A percentile compares a stretch with the other conserved stretches of the same genome.
phyloP scores from a whole-genome alignment of 2,888 invertebrate genomes.

The Therioaphis trifolii region DNA sequence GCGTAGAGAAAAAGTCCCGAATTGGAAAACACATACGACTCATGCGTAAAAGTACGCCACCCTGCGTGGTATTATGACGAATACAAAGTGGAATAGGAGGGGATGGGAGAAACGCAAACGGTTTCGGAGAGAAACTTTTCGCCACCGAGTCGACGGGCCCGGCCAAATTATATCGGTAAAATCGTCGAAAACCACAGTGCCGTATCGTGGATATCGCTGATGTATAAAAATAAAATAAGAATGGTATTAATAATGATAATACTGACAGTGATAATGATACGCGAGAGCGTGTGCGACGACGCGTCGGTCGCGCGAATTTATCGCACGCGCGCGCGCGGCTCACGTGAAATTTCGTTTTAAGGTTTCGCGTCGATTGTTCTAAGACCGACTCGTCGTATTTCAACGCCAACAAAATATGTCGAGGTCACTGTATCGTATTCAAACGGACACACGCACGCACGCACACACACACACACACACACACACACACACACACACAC shows the following conservation, averaged over 20 bases:
- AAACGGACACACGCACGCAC: neutral
- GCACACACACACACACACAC: neutral
- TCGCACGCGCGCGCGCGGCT: constrained; percentile 22
- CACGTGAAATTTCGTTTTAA: constrained; percentile 34
- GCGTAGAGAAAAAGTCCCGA: no score
- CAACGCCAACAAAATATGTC: constrained; percentile 47
- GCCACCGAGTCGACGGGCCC: no score
- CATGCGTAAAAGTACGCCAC: no score
- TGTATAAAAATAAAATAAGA: neutral
- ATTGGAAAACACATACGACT: no score
- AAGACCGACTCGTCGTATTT: constrained; percentile 42
- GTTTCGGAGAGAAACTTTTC: no score
- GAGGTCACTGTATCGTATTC: constrained; percentile 32
- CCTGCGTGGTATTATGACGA: no score
- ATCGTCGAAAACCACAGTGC: no score
- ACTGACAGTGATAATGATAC: neutral
- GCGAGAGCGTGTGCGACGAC: neutral
- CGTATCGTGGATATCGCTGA: neutral
- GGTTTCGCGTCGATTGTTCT: constrained; percentile 42
- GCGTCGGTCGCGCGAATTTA: constrained; percentile 28
- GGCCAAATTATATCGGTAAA: no score
- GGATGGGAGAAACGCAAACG: no score
- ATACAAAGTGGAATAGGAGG: no score
- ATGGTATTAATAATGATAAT: neutral
- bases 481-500: neutral